Evolutionary conservation across 2,888 invertebrate genomes (phyloP), one percentile per base, ranked within the genome.

Genomic region (Leptopilina drosophilae): DNA sequence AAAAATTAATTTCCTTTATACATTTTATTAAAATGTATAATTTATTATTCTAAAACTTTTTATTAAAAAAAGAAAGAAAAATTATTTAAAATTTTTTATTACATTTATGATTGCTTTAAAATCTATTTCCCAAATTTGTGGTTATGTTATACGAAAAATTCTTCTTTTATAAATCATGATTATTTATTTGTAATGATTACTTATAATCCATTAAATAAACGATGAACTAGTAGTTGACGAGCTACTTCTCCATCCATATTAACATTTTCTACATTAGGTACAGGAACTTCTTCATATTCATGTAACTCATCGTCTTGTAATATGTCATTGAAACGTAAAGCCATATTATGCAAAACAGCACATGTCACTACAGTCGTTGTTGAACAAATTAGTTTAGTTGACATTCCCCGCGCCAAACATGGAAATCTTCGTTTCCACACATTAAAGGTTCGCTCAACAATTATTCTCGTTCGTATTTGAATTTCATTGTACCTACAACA

Each of bases 321-420:
- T 26, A 77, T 69, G 59, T 84, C 81, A 33, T 78, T 80, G 15
- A 80, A 83, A 33, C 73, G 77, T 33, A 84, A 20, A 8, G 83
- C 79, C 53, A 84, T n/a, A 78, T 85, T 84, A 26, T 84, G 82
- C 49, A 84, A 53, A 9, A 84, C 82, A 40, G 84, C 80, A 82
- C 82, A 84, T 8, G 82, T 82, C n/a, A 85, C 78, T 26, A 85
- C 78, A 62, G 79, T 83, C 66, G 83, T 62, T 49, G 84, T 84
- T 9, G 81, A 82, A 42, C 82, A 80, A 20, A 82, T 53, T 6
- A 84, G 78, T 77, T 83, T 82, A n/a, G 80, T 82, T 40, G 65
- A 75, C 15, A 81, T 40, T 26, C 80, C 82, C 69, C 78, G 42
- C 59, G 80, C 78, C 64, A 84, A 77, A 33, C 84, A 84, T 65